Conservation (phyloP, 2,888 invertebrate genomes). For the Stictocephala bisonia region DNA sequence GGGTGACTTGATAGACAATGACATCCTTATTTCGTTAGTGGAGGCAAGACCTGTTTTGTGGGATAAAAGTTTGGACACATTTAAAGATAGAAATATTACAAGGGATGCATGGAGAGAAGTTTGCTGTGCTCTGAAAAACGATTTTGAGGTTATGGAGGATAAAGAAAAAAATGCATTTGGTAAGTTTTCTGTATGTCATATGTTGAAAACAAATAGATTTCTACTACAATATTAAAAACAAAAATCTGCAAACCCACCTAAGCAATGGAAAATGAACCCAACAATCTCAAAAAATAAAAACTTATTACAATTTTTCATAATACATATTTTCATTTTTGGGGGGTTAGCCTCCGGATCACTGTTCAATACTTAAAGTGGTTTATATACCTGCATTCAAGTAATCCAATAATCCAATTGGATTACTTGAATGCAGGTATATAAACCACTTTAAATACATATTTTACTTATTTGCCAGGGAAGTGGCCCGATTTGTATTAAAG, state of each 20-base stretch:
- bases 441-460: too few species aligned
- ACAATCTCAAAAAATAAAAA: not conserved
- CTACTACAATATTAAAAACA: too few species aligned
- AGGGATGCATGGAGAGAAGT: slow-evolving; percentile 19
- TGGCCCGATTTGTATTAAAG: slow-evolving; percentile 19
- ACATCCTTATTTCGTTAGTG: slow-evolving; percentile 31
- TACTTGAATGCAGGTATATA: too few species aligned
- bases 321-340: too few species aligned
- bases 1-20: slow-evolving; percentile 8
- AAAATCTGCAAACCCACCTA: not conserved
- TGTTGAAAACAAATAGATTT: too few species aligned
- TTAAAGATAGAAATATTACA: slow-evolving; percentile 37
- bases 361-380: too few species aligned
- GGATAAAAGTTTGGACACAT: slow-evolving; percentile 27
- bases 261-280: not conserved
- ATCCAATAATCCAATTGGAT: too few species aligned
- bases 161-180: slow-evolving; percentile 11
- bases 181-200: not conserved
- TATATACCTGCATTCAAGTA: too few species aligned
- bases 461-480: slow-evolving; percentile 27
- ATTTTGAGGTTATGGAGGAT: slow-evolving; percentile 10
- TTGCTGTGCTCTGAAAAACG: slow-evolving; percentile 20
- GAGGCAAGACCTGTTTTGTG: slow-evolving; percentile 41
- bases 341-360: too few species aligned
- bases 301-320: not conserved